phyloP scores from a whole-genome alignment of 1,140 invertebrate species.

The Holotrichia oblita region DNA sequence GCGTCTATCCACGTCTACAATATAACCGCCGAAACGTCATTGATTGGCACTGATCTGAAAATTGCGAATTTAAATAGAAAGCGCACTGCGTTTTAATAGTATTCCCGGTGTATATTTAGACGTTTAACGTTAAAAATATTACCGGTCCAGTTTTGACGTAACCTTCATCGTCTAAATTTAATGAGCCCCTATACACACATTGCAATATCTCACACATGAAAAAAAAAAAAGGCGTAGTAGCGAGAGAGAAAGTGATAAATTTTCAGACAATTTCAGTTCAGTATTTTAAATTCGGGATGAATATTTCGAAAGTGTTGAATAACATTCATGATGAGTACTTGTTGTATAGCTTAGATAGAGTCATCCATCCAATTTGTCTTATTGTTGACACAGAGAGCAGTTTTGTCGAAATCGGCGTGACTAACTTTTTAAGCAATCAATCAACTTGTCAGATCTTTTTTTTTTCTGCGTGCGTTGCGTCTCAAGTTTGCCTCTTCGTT shows the following conservation, averaged over 20 bases:
- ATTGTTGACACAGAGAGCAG: slow-evolving; percentile 31
- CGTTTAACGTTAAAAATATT: slow-evolving; percentile 18
- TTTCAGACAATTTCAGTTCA: too few relatives aligned
- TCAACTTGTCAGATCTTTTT: slow-evolving; percentile 25
- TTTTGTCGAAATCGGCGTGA: slow-evolving; percentile 38
- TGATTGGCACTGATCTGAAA: slow-evolving; percentile 36
- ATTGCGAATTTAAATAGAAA: slow-evolving; percentile 32
- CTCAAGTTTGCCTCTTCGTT: not conserved
- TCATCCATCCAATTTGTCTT: slow-evolving; percentile 27
- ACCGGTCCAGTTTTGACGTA: slow-evolving; percentile 25
- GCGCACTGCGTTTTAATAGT: slow-evolving; percentile 35
- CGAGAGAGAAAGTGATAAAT: too few relatives aligned
- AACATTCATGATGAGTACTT: not conserved
- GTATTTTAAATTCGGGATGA: too few relatives aligned
- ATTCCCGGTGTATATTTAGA: slow-evolving; percentile 20
- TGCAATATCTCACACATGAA: too few relatives aligned
- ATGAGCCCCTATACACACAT: slow-evolving; percentile 14
- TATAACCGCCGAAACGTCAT: slow-evolving; percentile 19
- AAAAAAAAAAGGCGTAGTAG: too few relatives aligned
- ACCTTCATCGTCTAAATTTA: slow-evolving; percentile 32
- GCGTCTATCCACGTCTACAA: slow-evolving; percentile 22
- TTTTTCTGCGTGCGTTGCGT: not conserved
- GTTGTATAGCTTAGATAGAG: not conserved
- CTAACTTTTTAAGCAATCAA: slow-evolving; percentile 33
- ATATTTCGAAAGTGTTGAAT: not conserved